Conservation (phyloP, 92 coral and sea anemone genomes). For the Porites cylindrica region DNA sequence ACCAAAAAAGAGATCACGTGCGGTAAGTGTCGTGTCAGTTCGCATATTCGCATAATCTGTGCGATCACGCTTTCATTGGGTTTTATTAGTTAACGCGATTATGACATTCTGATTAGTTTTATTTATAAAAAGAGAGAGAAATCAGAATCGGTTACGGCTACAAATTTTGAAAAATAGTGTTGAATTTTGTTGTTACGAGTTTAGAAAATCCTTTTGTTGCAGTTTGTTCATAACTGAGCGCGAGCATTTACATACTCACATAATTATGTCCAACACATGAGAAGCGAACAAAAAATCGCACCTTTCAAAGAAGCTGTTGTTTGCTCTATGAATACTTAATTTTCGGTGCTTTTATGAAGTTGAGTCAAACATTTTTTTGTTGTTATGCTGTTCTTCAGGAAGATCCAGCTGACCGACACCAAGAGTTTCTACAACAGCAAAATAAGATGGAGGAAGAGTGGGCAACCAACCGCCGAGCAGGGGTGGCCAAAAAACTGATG, state of each 20-base stretch:
- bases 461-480: constrained; percentile 27
- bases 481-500: constrained; percentile 2
- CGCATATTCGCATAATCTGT: constrained; percentile 3
- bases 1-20: constrained; percentile 21
- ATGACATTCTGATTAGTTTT: not conserved
- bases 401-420: constrained; percentile 1
- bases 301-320: not conserved
- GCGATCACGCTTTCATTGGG: constrained; percentile 26
- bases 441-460: not conserved
- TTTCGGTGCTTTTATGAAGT: constrained; percentile 18
- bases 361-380: not conserved
- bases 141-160: no score
- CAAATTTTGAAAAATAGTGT: no score
- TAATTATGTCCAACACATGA: not conserved
- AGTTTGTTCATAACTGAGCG: no score
- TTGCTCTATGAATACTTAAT: not conserved
- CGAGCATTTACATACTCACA: no score
- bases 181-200: no score
- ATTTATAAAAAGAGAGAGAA: no score
- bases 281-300: not conserved
- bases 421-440: constrained; percentile 8
- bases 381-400: constrained; percentile 8
- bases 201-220: no score
- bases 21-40: constrained; percentile 14
- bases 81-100: constrained; percentile 13